phyloP scores from a whole-genome alignment of 2,888 invertebrate species.

The Philopedon plagiatum region DNA sequence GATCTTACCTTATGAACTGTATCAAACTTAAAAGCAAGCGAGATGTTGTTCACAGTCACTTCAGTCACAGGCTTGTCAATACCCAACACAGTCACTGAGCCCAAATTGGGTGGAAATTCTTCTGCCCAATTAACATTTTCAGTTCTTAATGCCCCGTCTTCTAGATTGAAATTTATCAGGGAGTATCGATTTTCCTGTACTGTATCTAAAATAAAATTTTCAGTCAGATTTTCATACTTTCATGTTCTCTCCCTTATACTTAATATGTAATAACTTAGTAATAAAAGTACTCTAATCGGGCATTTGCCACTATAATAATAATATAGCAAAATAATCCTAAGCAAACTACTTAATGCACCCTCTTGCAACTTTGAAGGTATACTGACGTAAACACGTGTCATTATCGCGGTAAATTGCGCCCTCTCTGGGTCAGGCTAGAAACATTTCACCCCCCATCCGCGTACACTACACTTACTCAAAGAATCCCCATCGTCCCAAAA shows the following conservation, averaged over 20 bases:
- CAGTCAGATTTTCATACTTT: too few relatives aligned
- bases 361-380: too few relatives aligned
- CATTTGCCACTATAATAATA: too few relatives aligned
- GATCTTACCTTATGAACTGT: constrained; percentile 63
- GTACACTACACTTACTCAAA: constrained; percentile 77
- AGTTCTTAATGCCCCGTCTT: constrained; percentile 58
- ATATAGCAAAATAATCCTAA: too few relatives aligned
- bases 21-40: constrained; percentile 63
- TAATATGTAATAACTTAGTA: too few relatives aligned
- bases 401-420: too few relatives aligned
- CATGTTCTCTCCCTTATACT: too few relatives aligned
- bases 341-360: too few relatives aligned
- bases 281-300: too few relatives aligned
- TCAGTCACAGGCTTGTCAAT: constrained; percentile 60
- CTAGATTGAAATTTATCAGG: constrained; percentile 70
- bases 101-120: constrained; percentile 65
- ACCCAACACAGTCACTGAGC: constrained; percentile 63
- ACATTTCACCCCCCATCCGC: too few relatives aligned
- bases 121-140: constrained; percentile 61
- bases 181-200: constrained; percentile 75
- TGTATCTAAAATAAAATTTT: constrained; percentile 71
- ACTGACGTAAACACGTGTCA: too few relatives aligned
- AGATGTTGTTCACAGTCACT: constrained; percentile 63
- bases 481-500: constrained; percentile 90
- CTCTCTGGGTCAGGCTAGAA: too few relatives aligned